Conservation (phyloP, 92 coral and sea anemone species). For the Scolanthus callimorphus region DNA sequence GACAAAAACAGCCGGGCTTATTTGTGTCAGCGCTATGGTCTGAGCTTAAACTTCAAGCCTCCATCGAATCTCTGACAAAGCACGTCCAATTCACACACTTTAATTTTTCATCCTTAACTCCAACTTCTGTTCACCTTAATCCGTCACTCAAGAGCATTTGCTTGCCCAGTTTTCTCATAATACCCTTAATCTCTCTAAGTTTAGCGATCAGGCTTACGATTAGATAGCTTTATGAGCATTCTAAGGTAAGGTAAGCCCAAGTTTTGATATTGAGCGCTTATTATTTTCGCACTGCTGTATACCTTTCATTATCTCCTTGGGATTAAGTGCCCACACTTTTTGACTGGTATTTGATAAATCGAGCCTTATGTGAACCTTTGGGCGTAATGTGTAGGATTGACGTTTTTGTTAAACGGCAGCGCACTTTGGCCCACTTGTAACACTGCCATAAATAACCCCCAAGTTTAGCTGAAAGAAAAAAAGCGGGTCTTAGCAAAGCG, state of each 20-base stretch:
- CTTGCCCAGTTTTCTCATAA: too few relatives aligned
- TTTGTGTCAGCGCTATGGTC: conserved; percentile 42
- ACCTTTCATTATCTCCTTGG: neutral
- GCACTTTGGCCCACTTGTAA: neutral
- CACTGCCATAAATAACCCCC: neutral
- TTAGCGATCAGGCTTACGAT: too few relatives aligned
- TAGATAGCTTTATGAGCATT: too few relatives aligned
- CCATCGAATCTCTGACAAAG: neutral
- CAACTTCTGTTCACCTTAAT: too few relatives aligned
- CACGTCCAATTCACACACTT: too few relatives aligned
- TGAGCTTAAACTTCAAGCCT: too few relatives aligned
- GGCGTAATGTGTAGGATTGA: neutral
- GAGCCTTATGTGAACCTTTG: neutral
- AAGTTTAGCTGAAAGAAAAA: too few relatives aligned
- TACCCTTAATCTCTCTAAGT: too few relatives aligned
- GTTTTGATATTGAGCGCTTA: neutral
- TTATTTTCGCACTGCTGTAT: neutral
- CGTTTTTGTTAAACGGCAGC: neutral
- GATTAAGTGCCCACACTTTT: neutral
- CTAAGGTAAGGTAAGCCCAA: neutral
- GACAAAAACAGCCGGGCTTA: conserved; percentile 18
- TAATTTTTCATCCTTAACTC: too few relatives aligned
- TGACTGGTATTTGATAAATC: neutral
- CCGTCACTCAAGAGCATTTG: too few relatives aligned
- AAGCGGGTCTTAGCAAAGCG: too few relatives aligned